These are phyloP conservation scores for Zaprionus lachaisei DNA, from an alignment of 1,140 invertebrate species.

Conservation along the genomic window DNA sequence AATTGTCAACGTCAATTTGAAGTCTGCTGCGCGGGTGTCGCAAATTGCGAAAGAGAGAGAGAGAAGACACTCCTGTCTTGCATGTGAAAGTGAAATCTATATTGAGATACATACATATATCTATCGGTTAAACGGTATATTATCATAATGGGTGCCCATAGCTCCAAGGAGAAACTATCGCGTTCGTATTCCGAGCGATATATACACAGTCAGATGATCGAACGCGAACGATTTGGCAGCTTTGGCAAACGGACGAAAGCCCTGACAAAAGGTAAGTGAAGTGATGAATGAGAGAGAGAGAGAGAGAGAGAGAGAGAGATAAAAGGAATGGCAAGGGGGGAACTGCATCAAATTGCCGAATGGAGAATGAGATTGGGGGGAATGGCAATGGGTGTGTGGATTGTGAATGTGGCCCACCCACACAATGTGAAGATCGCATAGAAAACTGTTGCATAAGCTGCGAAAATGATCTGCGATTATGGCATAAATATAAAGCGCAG, in stretches of 20 bases:
- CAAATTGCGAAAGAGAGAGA: conserved; percentile 4
- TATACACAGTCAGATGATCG: conserved; percentile 83
- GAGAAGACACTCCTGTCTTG: conserved; percentile 19
- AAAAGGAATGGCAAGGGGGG: background rate
- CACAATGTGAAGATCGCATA: conserved; percentile 3
- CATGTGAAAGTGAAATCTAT: conserved; percentile 69
- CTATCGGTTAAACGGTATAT: conserved; percentile 16
- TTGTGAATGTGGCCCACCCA: background rate
- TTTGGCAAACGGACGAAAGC: conserved; percentile 85
- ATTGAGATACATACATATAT: conserved; percentile 25
- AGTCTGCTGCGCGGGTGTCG: conserved; percentile 65
- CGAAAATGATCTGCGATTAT: background rate
- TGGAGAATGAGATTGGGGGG: background rate
- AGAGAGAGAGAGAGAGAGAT: background rate
- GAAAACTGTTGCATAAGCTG: conserved; percentile 6
- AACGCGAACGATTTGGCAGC: conserved; percentile 87
- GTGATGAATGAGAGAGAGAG: background rate
- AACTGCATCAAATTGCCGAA: background rate
- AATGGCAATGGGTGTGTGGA: background rate
- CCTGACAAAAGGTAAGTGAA: conserved; percentile 69
- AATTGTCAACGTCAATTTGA: conserved; percentile 75
- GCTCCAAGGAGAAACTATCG: conserved; percentile 89
- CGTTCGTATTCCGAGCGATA: conserved; percentile 86
- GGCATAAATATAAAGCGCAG: background rate
- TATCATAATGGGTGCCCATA: conserved; percentile 88